Base-by-base conservation (phyloP, 2,113 vertebrate species). In the Upupa epops region DNA sequence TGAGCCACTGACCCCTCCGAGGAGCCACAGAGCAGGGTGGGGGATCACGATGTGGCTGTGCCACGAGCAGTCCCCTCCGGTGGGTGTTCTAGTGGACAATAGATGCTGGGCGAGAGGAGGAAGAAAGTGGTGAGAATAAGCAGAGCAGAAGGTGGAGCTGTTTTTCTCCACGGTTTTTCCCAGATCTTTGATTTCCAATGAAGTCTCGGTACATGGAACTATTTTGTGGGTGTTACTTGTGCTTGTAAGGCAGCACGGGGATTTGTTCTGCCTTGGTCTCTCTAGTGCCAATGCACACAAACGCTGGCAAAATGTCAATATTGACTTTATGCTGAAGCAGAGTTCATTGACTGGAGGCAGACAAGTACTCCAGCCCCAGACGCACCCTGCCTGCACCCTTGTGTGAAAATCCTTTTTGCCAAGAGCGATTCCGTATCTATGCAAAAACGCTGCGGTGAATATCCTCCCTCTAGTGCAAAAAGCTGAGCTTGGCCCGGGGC, bases 241-340 rank as follows among this genome's bases (percentile, higher is more conserved):
- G 40, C 40, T 42, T 15, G 40, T 15, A 15, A 54, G n/a, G 5
- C 13, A 3, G 54, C 2, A 1, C 1, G 80, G 81, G 60, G 49
- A 60, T 93, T 71, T 86, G 88, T 72, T 75, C 77, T 76, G 83
- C 80, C 51, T 25, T 11, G 56, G 56, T 76, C 36, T 52, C n/a
- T 59, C 34, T 28, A 75, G 74, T 46, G 74, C 32, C 21, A 3
- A 37, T 16, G 25, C 17, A 24, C 6, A 42, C 86, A 21, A 36
- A 55, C 1, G 2, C 54, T 21, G 79, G 24, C 17, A 0, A 26
- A 80, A 45, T 48, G 51, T 82, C 89, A 90, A 92, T 92, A 95
- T 78, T 93, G 93, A 92, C 90, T 86, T 88, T 90, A 15, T 36
- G 68, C 77, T 51, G 31, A 46, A 89, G 73, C 42, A 56, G 25